Evolutionary conservation across 1,140 invertebrate species (phyloP).

Genomic region (Neodiprion lecontei): DNA sequence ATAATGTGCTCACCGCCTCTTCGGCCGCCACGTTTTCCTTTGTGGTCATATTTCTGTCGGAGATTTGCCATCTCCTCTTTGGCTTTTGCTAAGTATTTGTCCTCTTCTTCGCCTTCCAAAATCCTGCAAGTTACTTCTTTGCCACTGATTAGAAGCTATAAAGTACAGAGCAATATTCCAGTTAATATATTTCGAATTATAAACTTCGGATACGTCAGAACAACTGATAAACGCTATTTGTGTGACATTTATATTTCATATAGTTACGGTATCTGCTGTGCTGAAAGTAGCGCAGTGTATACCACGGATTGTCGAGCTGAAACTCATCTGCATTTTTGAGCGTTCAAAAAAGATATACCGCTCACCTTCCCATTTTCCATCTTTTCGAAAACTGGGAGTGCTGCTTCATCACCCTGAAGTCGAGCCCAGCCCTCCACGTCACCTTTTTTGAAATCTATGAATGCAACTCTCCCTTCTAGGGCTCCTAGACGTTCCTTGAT

Average conservation of each 20-base stretch:
- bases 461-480: conserved; percentile 71
- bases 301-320: no score
- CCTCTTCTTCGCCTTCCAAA: conserved; percentile 75
- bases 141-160: conserved; percentile 62
- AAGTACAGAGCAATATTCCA: conserved; percentile 20
- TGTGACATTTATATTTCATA: no score
- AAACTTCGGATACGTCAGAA: conserved; percentile 18
- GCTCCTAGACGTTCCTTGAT: conserved; percentile 73
- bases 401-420: conserved; percentile 72
- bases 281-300: no score
- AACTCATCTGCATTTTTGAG: no score
- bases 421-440: conserved; percentile 76
- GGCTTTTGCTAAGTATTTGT: conserved; percentile 69
- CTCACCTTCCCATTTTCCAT: conserved; percentile 66
- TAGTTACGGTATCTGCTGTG: no score
- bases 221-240: conserved; percentile 9
- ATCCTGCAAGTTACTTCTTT: conserved; percentile 65
- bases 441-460: conserved; percentile 77
- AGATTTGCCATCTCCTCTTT: conserved; percentile 67
- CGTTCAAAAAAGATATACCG: neutral
- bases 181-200: conserved; percentile 10
- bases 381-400: conserved; percentile 70
- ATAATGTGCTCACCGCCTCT: conserved; percentile 38
- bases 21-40: conserved; percentile 43
- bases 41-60: conserved; percentile 57